These are phyloP conservation scores for Drosophila athabasca DNA, from an alignment of 1,140 invertebrate genomes.

Conservation along the genomic window DNA sequence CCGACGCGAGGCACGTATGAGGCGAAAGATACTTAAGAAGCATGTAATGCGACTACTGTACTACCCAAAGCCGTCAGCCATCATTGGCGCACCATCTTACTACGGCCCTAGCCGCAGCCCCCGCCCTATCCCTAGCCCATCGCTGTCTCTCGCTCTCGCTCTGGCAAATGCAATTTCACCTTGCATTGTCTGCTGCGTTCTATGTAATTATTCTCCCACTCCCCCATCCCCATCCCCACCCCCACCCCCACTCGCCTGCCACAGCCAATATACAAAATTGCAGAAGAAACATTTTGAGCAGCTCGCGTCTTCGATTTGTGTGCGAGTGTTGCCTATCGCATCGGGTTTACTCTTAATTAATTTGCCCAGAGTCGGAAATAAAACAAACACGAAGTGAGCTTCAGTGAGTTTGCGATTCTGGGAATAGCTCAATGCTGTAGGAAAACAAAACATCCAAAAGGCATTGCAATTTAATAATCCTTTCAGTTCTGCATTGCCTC, in stretches of 20 bases:
- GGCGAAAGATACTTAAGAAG: conserved; percentile 62
- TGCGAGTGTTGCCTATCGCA: conserved; percentile 14
- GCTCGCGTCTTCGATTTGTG: conserved; percentile 42
- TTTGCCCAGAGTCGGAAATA: conserved; percentile 49
- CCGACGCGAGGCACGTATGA: conserved; percentile 57
- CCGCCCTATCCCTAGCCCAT: not conserved
- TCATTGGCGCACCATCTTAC: no score
- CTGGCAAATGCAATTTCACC: conserved; percentile 67
- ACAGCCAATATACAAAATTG: conserved; percentile 14
- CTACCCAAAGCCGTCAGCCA: conserved; percentile 2
- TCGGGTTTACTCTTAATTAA: conserved; percentile 56
- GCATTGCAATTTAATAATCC: no score
- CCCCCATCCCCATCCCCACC: no score
- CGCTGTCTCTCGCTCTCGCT: not conserved
- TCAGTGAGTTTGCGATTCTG: no score
- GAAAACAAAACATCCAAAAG: no score
- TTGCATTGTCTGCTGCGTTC: conserved; percentile 63
- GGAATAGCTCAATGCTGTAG: no score
- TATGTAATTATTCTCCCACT: conserved; percentile 58
- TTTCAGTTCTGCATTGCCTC: no score
- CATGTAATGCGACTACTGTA: conserved; percentile 65
- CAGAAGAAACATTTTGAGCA: conserved; percentile 28
- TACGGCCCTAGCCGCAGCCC: no score
- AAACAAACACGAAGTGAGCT: conserved; percentile 12
- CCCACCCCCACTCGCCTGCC: not conserved